Conservation (phyloP, 2,113 vertebrate genomes). For the Tichodroma muraria region DNA sequence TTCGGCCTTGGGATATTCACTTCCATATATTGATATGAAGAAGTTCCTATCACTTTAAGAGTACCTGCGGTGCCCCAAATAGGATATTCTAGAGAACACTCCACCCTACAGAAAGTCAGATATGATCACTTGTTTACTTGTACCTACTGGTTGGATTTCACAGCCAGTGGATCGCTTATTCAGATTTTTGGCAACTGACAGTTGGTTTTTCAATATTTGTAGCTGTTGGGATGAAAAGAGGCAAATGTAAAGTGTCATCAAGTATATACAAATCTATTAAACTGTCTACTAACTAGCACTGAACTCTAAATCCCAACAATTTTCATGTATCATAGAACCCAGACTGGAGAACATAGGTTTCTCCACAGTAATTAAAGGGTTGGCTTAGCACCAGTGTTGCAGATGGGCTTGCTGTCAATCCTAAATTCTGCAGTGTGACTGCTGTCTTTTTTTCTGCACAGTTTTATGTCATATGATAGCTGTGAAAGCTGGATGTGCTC, state of each 20-base stretch:
- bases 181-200: neutral
- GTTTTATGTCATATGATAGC: slow-evolving; percentile 17
- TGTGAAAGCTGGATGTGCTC: slow-evolving; percentile 17
- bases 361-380: neutral
- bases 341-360: neutral
- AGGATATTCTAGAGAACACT: neutral
- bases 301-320: neutral
- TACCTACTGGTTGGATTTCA: neutral
- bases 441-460: neutral
- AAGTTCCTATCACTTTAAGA: neutral
- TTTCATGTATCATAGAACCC: neutral
- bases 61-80: neutral
- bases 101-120: neutral
- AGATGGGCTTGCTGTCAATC: neutral
- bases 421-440: neutral
- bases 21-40: neutral
- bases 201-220: neutral
- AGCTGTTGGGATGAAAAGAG: neutral
- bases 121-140: neutral
- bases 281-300: neutral
- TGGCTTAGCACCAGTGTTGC: neutral
- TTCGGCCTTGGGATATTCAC: neutral
- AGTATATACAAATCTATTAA: neutral
- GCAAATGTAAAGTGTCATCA: neutral
- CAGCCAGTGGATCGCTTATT: neutral